These are phyloP conservation scores for Drosophila insularis DNA, from an alignment of 1,140 invertebrate genomes.

Conservation along the genomic window DNA sequence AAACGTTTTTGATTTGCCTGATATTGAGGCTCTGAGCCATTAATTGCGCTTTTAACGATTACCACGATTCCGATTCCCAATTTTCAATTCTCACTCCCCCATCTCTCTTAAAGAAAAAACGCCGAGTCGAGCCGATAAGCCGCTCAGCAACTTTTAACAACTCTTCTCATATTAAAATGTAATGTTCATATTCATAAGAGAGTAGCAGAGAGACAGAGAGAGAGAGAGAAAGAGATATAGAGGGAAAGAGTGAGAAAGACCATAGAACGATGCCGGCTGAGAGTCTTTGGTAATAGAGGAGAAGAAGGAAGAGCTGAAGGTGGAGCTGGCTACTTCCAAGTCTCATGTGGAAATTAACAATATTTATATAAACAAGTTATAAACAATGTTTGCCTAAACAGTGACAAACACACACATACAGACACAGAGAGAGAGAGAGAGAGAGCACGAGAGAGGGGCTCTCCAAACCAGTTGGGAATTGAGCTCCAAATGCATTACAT, in stretches of 20 bases:
- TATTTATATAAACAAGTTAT: slow-evolving; percentile 81
- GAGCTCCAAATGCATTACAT: slow-evolving; percentile 62
- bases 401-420: slow-evolving; percentile 70
- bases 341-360: slow-evolving; percentile 70
- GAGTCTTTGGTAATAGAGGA: slow-evolving; percentile 8
- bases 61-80: neutral
- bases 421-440: slow-evolving; percentile 21
- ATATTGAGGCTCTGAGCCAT: slow-evolving; percentile 66
- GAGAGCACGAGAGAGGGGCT: slow-evolving; percentile 21
- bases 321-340: slow-evolving; percentile 42
- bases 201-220: slow-evolving; percentile 6
- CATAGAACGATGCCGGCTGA: slow-evolving; percentile 28
- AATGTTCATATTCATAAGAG: slow-evolving; percentile 56
- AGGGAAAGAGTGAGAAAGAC: slow-evolving; percentile 21
- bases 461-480: slow-evolving; percentile 60
- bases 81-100: slow-evolving; percentile 7
- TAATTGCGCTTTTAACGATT: slow-evolving; percentile 75
- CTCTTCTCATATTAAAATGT: slow-evolving; percentile 55
- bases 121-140: slow-evolving; percentile 10
- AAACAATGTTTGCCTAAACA: slow-evolving; percentile 80
- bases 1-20: slow-evolving; percentile 69
- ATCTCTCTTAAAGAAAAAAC: slow-evolving; percentile 17
- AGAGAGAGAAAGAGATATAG: too few relatives aligned
- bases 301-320: neutral
- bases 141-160: slow-evolving; percentile 21